Percentiles rank a stretch among this genome's conserved stretches.
Evolutionary conservation across 1,140 invertebrate species (phyloP).

Genomic region (Hetaerina americana): DNA sequence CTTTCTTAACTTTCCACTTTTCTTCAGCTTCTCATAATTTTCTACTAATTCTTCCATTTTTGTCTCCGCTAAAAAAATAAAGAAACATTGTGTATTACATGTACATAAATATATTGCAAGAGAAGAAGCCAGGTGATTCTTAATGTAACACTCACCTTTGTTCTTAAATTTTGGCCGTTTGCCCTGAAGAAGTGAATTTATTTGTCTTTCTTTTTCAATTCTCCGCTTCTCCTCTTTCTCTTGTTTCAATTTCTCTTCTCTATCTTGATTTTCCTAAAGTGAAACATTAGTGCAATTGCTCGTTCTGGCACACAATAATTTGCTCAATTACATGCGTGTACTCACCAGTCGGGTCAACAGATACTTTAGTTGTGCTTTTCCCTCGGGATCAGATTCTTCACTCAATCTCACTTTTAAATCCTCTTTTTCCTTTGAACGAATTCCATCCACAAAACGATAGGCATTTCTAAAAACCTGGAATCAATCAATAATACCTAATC

Average conservation of each 20-base stretch:
- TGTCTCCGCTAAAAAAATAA: conserved; percentile 46
- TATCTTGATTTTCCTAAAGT: conserved; percentile 49
- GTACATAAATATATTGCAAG: not conserved
- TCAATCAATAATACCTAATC: too few species aligned
- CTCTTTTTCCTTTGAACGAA: conserved; percentile 49
- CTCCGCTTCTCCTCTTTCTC: conserved; percentile 36
- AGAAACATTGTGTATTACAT: not conserved
- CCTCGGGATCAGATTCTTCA: conserved; percentile 42
- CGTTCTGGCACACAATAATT: not conserved
- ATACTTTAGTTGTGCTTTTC: conserved; percentile 49
- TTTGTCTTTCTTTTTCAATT: conserved; percentile 40
- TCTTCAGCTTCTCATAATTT: conserved; percentile 59
- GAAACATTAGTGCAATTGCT: conserved; percentile 15
- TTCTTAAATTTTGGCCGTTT: conserved; percentile 56
- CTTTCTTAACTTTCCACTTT: conserved; percentile 53
- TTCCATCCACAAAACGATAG: conserved; percentile 59
- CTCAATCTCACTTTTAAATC: conserved; percentile 47
- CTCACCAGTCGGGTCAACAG: conserved; percentile 53
- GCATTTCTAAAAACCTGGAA: conserved; percentile 48
- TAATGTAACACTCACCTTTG: conserved; percentile 65
- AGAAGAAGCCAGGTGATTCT: too few species aligned
- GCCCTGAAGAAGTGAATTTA: conserved; percentile 44
- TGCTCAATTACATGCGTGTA: conserved; percentile 4
- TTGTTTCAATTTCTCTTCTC: conserved; percentile 40
- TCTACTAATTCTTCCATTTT: conserved; percentile 49